Evolutionary conservation across 2,888 invertebrate genomes (phyloP).

Genomic region (Masnerella sp.): DNA sequence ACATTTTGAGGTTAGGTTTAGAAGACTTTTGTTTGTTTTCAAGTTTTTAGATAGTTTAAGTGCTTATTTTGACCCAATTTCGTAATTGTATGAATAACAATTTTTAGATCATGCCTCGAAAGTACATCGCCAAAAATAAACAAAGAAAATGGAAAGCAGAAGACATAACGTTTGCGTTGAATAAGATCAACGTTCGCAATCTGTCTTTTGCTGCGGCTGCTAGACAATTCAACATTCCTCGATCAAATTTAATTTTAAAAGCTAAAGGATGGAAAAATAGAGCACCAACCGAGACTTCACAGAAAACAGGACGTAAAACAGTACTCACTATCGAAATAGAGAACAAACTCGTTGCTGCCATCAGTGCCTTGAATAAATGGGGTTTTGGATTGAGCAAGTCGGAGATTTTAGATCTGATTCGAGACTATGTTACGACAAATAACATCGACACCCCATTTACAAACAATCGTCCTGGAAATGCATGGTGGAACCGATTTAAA

Average conservation of each 20-base stretch:
- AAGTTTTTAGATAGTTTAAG: conserved; percentile 8
- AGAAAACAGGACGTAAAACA: neutral
- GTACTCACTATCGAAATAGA: neutral
- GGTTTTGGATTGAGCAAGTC: conserved; percentile 18
- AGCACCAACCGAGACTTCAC: neutral
- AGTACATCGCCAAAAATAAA: conserved; percentile 7
- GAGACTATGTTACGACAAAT: conserved; percentile 9
- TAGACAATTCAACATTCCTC: conserved; percentile 2
- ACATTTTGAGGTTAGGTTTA: conserved; percentile 12
- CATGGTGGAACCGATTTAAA: conserved; percentile 8
- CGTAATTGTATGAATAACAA: conserved; percentile 16
- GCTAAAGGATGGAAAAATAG: conserved; percentile 7
- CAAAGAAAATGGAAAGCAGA: conserved; percentile 4
- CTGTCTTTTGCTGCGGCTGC: neutral
- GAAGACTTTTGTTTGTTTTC: neutral
- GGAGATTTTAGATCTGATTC: conserved; percentile 15
- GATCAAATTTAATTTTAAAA: neutral
- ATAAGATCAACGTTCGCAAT: conserved; percentile 1
- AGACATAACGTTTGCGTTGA: conserved; percentile 1
- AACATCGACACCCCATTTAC: conserved; percentile 9
- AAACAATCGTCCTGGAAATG: conserved; percentile 16
- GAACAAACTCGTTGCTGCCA: neutral
- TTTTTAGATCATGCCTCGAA: conserved; percentile 20
- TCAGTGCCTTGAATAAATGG: conserved; percentile 16
- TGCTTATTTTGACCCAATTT: conserved; percentile 9